Percentiles rank a stretch among this genome's conserved stretches.
These are phyloP conservation scores for Micoletzkya japonica DNA, from an alignment of 2,888 invertebrate genomes.

Conservation along the genomic window DNA sequence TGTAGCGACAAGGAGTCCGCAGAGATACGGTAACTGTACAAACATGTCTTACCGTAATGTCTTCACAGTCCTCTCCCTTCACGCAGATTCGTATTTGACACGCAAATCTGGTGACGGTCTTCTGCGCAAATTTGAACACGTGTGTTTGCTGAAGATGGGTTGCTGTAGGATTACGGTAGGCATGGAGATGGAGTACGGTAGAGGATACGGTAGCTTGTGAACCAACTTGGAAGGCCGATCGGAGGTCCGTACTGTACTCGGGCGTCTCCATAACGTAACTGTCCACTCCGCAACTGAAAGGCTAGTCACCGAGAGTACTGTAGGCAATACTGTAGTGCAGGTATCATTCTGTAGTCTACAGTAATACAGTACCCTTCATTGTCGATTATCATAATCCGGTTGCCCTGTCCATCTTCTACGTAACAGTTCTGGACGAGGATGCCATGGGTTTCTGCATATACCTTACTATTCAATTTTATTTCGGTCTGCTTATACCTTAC, in stretches of 20 bases:
- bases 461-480: not conserved
- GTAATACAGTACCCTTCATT: slow-evolving; percentile 52
- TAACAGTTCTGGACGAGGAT: slow-evolving; percentile 64
- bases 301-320: too few species aligned
- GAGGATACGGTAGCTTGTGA: not conserved
- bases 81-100: slow-evolving; percentile 62
- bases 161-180: slow-evolving; percentile 4
- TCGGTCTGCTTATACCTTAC: not conserved
- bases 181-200: not conserved
- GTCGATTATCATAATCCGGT: slow-evolving; percentile 62
- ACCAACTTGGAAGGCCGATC: slow-evolving; percentile 55
- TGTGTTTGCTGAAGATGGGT: slow-evolving; percentile 60
- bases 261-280: slow-evolving; percentile 62
- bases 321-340: too few species aligned
- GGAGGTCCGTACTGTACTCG: slow-evolving; percentile 52
- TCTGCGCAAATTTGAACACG: slow-evolving; percentile 63
- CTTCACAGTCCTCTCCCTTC: slow-evolving; percentile 56
- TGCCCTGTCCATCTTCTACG: slow-evolving; percentile 62
- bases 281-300: slow-evolving; percentile 60
- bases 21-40: too few species aligned
- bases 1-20: too few species aligned
- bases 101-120: slow-evolving; percentile 61
- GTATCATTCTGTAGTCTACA: too few species aligned
- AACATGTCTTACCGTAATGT: slow-evolving; percentile 52
- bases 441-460: slow-evolving; percentile 51